Evolutionary conservation across 2,113 vertebrate genomes (phyloP).

Genomic region (Cynocephalus volans): DNA sequence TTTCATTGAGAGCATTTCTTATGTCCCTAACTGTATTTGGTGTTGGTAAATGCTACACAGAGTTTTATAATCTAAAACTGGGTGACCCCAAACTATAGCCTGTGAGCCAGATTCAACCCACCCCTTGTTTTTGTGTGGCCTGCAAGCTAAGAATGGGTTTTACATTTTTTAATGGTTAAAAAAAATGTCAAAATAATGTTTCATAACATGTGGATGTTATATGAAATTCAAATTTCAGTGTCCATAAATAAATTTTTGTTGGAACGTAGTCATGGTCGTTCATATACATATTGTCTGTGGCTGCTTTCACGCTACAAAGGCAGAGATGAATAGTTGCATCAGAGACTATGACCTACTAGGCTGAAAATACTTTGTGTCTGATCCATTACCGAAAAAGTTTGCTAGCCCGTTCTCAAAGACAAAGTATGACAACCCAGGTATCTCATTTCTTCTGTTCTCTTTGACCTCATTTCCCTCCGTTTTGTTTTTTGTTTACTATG

Average conservation of each 20-base stretch:
- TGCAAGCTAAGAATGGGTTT: not conserved
- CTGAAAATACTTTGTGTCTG: not conserved
- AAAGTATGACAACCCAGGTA: not conserved
- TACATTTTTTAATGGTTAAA: slow-evolving; percentile 24
- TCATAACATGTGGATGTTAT: not conserved
- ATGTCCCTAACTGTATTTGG: not conserved
- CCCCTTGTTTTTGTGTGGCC: not conserved
- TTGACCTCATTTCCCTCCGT: not conserved
- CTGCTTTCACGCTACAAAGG: not conserved
- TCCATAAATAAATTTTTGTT: not conserved
- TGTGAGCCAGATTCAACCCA: not conserved
- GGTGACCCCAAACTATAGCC: not conserved
- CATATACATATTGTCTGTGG: not conserved
- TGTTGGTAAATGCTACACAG: not conserved
- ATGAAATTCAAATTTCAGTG: not conserved
- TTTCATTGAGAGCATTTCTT: not conserved
- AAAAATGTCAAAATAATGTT: not conserved
- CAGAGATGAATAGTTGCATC: not conserved
- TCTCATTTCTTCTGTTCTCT: not conserved
- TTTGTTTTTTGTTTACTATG: not conserved
- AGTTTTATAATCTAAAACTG: not conserved
- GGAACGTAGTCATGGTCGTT: not conserved
- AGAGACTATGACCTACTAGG: not conserved
- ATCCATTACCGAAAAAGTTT: not conserved
- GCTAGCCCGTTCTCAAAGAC: not conserved